Conservation (phyloP, 1,140 invertebrate species). For the Drepana arcuata region DNA sequence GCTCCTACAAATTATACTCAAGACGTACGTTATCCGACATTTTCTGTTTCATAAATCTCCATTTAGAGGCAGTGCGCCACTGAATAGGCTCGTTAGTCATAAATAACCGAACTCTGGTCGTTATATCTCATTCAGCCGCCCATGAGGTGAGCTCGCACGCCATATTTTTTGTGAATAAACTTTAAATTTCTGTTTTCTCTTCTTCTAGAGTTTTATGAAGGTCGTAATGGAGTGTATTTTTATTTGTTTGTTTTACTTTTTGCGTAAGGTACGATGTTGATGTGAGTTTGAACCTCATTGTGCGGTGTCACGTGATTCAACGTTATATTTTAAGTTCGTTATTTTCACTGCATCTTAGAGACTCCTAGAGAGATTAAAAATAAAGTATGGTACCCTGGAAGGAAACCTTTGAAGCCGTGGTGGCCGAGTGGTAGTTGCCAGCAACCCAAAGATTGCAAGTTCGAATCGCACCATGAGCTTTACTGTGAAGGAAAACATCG, state of each 20-base stretch:
- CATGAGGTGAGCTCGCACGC: slow-evolving; percentile 19
- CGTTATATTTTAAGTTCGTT: neutral
- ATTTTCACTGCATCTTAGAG: neutral
- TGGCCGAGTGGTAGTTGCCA: no score
- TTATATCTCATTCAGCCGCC: slow-evolving; percentile 48
- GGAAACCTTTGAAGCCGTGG: no score
- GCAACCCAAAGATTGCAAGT: no score
- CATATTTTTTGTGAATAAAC: slow-evolving; percentile 18
- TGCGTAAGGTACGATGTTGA: neutral
- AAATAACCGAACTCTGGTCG: slow-evolving; percentile 57
- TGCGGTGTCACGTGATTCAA: neutral
- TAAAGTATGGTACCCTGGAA: neutral
- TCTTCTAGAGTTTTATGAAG: slow-evolving; percentile 1
- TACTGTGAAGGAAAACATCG: no score
- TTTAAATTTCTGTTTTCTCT: slow-evolving; percentile 11
- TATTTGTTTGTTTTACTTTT: neutral
- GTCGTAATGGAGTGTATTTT: neutral
- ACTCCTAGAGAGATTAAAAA: neutral
- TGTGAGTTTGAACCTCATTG: neutral
- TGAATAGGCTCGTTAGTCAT: slow-evolving; percentile 61
- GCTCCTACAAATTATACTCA: slow-evolving; percentile 37
- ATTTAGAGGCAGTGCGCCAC: slow-evolving; percentile 35
- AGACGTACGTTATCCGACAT: slow-evolving; percentile 43
- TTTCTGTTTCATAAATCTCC: slow-evolving; percentile 60
- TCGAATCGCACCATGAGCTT: no score